phyloP scores from a whole-genome alignment of 1,140 invertebrate species.

The Drosophila aff. region DNA sequence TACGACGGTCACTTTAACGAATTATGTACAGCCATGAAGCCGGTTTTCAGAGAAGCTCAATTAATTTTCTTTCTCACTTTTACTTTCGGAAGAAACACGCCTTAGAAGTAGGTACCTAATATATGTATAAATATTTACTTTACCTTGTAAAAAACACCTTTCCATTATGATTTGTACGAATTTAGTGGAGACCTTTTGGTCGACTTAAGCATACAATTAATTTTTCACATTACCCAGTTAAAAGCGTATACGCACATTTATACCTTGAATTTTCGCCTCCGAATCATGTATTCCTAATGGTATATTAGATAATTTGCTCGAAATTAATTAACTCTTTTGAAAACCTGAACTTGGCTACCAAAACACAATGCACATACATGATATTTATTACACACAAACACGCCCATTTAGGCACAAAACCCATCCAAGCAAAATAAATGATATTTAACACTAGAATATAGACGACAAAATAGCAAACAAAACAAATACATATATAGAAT shows the following conservation, averaged over 20 bases:
- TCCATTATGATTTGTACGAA: not conserved
- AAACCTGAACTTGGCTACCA: constrained; percentile 43
- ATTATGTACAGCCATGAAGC: constrained; percentile 8
- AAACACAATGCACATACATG: constrained; percentile 55
- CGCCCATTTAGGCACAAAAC: constrained; percentile 64
- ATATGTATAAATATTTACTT: constrained; percentile 24
- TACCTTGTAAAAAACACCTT: not conserved
- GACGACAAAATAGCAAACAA: constrained; percentile 25
- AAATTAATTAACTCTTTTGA: not conserved
- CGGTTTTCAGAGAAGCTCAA: constrained; percentile 26
- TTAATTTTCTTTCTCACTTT: constrained; percentile 1
- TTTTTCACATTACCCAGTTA: constrained; percentile 13
- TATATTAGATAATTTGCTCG: not conserved
- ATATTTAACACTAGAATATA: constrained; percentile 52
- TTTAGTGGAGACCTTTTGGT: not conserved
- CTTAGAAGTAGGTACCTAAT: constrained; percentile 26
- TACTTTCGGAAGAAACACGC: constrained; percentile 1
- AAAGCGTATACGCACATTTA: constrained; percentile 1
- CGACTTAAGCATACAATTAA: not conserved
- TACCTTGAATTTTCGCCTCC: too few species aligned
- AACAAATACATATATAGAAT: constrained; percentile 28
- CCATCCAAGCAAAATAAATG: constrained; percentile 27
- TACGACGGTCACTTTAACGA: constrained; percentile 36
- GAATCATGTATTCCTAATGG: not conserved
- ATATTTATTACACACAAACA: constrained; percentile 73